These are phyloP conservation scores for Phrynocephalus forsythii DNA, from an alignment of 2,797 vertebrate species.

Conservation along the genomic window DNA sequence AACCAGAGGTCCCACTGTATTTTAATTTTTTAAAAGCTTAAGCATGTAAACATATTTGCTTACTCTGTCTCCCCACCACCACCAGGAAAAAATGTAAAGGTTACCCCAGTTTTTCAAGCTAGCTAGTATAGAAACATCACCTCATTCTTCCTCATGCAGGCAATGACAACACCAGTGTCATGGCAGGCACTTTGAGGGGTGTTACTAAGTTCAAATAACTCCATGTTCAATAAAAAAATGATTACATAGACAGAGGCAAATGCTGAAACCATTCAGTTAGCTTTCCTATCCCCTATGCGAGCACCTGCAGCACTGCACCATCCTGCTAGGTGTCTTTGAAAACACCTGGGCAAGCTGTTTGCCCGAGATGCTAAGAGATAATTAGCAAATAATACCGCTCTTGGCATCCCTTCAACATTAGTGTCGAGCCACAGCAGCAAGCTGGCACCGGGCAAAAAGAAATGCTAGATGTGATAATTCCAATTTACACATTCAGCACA, in stretches of 20 bases:
- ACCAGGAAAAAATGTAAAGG: conserved; percentile 19
- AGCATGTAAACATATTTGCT: rapidly evolving
- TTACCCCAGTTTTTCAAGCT: conserved; percentile 41
- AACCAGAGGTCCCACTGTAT: background rate
- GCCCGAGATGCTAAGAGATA: conserved; percentile 70
- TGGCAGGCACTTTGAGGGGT: conserved; percentile 46
- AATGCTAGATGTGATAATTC: conserved; percentile 80
- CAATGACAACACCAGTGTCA: conserved; percentile 4
- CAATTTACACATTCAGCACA: conserved; percentile 85
- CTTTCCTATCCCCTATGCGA: conserved; percentile 64
- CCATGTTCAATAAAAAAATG: conserved; percentile 38
- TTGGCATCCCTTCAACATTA: conserved; percentile 74
- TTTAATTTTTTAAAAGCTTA: conserved; percentile 46
- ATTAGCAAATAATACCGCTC: conserved; percentile 78
- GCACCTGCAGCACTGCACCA: conserved; percentile 72
- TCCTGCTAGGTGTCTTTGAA: conserved; percentile 72
- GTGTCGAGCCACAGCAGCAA: conserved; percentile 72
- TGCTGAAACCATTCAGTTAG: conserved; percentile 43
- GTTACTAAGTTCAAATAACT: conserved; percentile 5
- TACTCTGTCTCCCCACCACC: no score
- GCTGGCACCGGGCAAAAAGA: conserved; percentile 79
- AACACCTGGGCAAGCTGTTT: conserved; percentile 80
- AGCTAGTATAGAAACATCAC: conserved; percentile 44
- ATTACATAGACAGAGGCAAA: conserved; percentile 60
- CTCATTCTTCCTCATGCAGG: background rate